Base-by-base conservation (phyloP, 2,797 vertebrate genomes). In the Tapera naevia region DNA sequence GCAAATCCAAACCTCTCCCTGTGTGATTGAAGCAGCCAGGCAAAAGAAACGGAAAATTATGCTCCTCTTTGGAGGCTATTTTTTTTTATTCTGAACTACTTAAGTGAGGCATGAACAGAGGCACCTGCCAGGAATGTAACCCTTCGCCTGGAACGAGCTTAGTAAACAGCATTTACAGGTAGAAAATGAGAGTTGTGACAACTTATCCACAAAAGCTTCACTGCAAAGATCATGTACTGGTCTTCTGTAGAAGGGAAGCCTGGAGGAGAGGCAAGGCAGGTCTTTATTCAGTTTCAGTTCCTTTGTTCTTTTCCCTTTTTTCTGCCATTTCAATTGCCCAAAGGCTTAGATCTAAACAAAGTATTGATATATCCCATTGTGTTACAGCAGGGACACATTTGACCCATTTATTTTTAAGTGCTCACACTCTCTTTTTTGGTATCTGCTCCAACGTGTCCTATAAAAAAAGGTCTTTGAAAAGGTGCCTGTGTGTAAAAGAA, bases 341-440 rank as follows among this genome's bases (percentile, higher is more conserved):
- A 39, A 66, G 83, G 48, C 72, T 88, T 45, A 84, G 82, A 75
- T 84, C 87, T 84, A 92, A 95, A 60, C 53, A 76, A 46, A 74
- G 41, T 54, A 51, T 72, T 62, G 72, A 56, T 66, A 70, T 48
- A 41, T 61, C 73, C 92, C 80, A 54, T 67, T 28, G 65, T 0
- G 0, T 73, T 90, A 58, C 91, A 74, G 84, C 50, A 8, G 72
- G 67, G 91, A 69, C 48, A 17, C 83, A 27, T 82, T 74, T 81
- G 60, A 91, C 87, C 91, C 84, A 65, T 88, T 94, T 93, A 51
- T 91, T 94, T 91, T 78, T 51, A 80, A 82, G 58, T 4, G 18
- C n/a, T 80, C 37, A 5, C 0, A 0, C 72, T 81, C 64, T 85
- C 74, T 78, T 81, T 93, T 69, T 62, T 43, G 50, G 37, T 89